A percentile compares a stretch with the other conserved stretches of the same genome.
These are phyloP conservation scores for Tichodroma muraria DNA, from an alignment of 2,113 vertebrate species.

Conservation along the genomic window DNA sequence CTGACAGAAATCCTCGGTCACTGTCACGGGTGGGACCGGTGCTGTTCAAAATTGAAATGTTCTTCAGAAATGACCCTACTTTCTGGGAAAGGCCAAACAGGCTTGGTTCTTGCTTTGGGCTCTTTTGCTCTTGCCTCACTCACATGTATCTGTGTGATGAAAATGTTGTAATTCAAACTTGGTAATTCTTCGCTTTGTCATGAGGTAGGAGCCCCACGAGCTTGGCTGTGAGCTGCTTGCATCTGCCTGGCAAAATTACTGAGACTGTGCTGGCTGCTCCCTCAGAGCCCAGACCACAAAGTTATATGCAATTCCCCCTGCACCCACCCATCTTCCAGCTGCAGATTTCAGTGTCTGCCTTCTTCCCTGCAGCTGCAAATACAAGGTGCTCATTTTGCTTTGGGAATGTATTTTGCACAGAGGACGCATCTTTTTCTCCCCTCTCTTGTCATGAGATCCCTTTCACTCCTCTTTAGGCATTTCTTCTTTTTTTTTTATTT, in stretches of 20 bases:
- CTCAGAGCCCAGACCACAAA: not conserved
- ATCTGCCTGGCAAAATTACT: not conserved
- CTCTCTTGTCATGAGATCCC: not conserved
- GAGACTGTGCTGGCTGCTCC: not conserved
- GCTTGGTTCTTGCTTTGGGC: not conserved
- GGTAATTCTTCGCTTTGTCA: rapidly evolving
- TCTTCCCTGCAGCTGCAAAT: not conserved
- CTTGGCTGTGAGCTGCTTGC: not conserved
- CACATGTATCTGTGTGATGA: rapidly evolving
- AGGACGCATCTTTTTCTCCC: not conserved
- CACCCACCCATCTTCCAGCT: not conserved
- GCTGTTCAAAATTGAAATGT: not conserved
- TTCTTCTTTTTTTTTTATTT: not conserved
- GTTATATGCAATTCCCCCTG: not conserved
- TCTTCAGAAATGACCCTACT: not conserved
- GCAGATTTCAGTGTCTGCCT: not conserved
- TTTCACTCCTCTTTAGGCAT: not conserved
- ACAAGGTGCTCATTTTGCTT: not conserved
- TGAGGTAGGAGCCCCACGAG: rapidly evolving
- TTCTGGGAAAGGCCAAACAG: not conserved
- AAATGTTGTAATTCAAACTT: rapidly evolving
- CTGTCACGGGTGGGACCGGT: rapidly evolving
- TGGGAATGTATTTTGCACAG: not conserved
- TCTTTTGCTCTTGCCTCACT: not conserved
- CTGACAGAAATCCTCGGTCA: not conserved